Evolutionary conservation across 1,140 invertebrate genomes (phyloP).

Genomic region (Heliconius congener): DNA sequence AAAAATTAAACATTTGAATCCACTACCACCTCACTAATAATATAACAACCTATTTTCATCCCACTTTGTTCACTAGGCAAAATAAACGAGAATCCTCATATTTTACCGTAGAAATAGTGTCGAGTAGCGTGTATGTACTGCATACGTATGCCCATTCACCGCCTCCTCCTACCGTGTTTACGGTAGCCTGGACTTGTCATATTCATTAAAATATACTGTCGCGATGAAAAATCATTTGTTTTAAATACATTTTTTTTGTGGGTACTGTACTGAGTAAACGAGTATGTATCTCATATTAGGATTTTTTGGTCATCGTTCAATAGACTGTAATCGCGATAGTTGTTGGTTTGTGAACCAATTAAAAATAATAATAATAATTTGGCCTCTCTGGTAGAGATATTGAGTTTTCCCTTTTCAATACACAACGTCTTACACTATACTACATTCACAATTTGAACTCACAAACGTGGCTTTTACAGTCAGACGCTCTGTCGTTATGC

Average conservation of each 20-base stretch:
- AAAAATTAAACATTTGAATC: neutral
- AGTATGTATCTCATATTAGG: neutral
- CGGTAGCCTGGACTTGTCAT: slow-evolving; percentile 39
- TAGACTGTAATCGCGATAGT: no score
- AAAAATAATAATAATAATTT: no score
- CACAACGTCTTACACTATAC: no score
- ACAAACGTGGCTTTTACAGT: neutral
- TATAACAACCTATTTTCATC: neutral
- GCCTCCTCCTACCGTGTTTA: slow-evolving; percentile 25
- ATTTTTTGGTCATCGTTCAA: neutral
- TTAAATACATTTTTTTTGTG: neutral
- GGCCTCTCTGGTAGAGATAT: no score
- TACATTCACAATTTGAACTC: neutral
- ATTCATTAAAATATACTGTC: slow-evolving; percentile 37
- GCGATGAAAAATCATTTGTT: neutral
- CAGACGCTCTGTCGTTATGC: no score
- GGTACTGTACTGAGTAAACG: no score
- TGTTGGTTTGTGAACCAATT: neutral
- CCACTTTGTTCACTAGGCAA: neutral
- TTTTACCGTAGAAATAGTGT: slow-evolving; percentile 23
- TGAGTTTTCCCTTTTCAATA: no score
- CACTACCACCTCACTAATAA: no score
- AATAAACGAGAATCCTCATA: neutral
- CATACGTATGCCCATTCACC: slow-evolving; percentile 31
- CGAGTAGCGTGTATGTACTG: slow-evolving; percentile 10